These are phyloP conservation scores for Phaethornis superciliosus DNA, from an alignment of 2,113 vertebrate species.

Conservation along the genomic window DNA sequence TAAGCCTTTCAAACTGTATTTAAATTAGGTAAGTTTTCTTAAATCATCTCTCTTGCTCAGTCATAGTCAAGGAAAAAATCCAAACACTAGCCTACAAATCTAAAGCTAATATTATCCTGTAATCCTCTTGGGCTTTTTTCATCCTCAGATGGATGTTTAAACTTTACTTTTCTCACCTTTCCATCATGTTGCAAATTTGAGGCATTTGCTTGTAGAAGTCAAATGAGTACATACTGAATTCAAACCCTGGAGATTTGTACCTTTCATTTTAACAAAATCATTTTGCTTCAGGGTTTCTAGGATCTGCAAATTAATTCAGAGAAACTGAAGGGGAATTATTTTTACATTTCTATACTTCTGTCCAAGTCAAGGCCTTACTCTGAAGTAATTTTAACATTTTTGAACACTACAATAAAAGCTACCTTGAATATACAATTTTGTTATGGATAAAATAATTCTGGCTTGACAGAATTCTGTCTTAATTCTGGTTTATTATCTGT, in stretches of 20 bases:
- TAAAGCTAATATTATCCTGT: background rate
- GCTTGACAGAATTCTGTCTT: background rate
- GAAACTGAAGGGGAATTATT: background rate
- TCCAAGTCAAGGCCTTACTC: background rate
- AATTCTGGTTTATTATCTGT: no score
- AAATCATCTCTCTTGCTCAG: background rate
- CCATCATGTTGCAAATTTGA: background rate
- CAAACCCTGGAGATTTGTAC: background rate
- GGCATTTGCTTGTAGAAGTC: background rate
- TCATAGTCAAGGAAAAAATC: background rate
- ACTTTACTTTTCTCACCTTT: background rate
- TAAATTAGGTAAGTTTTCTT: background rate
- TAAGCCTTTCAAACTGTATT: background rate
- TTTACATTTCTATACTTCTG: background rate
- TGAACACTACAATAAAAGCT: background rate
- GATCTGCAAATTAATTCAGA: conserved; percentile 19
- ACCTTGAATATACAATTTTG: background rate
- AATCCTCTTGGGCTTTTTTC: background rate
- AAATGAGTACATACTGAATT: background rate
- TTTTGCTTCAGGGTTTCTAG: background rate
- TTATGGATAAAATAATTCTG: background rate
- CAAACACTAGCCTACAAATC: background rate
- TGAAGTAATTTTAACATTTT: conserved; percentile 6
- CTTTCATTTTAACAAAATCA: conserved; percentile 1
- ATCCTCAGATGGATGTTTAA: background rate